Evolutionary conservation across 2,113 vertebrate genomes (phyloP), one percentile per base, ranked within the genome.

Genomic region (Colaptes auratus): DNA sequence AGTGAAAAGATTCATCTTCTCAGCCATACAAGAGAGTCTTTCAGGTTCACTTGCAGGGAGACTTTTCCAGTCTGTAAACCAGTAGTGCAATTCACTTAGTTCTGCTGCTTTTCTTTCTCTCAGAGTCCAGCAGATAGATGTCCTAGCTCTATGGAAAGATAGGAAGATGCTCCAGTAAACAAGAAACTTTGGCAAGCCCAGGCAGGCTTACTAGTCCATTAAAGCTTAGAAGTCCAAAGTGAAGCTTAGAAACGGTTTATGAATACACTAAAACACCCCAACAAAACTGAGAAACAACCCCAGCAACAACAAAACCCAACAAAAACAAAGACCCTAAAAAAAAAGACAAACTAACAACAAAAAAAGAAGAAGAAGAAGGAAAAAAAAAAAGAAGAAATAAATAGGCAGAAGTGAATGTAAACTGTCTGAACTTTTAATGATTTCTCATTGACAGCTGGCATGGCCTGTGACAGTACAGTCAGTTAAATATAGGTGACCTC

Each of bases 1-100:
- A 97, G 96, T 98, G 98, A 98, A 98, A 97, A 97, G 97, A 98
- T 96, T 97, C 82, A 74, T 94, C 96, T 97, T 96, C 93, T 94
- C 86, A 95, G 96, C 96, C 96, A 97, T 96, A 97, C 95, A 96
- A 73, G 23, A 52, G 97, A 98, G 97, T 96, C 96, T 92, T 97
- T 97, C 95, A 96, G 95, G 97, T 98, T 98, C 96, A 96, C 97
- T 97, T 98, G 98, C 97, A 97, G 98, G 97, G 96, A 97, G 97
- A 97, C 97, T 98, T 98, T 98, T 98, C 98, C 97, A 96, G 97
- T 98, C 97, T 97, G 98, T 98, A 98, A 98, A 98, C 98, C 97
- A 98, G 98, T 99, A 99, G 99, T 99, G 99, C 99, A 99, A 99
- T 96, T 97, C 91, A 89, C 64, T 98, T 98, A 98, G 97, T 98